phyloP scores from a whole-genome alignment of 1,140 invertebrate genomes.

The Drosophila nasuta region DNA sequence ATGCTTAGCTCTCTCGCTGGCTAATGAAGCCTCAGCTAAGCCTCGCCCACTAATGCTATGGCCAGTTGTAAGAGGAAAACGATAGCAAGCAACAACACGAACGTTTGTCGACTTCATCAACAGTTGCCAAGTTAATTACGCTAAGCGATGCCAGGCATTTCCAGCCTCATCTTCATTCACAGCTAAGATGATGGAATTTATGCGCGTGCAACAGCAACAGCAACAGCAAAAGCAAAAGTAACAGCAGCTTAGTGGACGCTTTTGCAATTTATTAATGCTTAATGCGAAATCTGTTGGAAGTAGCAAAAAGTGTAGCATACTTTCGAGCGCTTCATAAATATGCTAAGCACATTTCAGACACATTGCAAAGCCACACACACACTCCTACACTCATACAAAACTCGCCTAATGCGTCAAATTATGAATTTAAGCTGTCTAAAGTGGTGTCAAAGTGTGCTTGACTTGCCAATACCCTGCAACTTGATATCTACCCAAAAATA shows the following conservation, averaged over 20 bases:
- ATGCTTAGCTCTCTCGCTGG: constrained; percentile 50
- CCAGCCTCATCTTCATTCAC: constrained; percentile 32
- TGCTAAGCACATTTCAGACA: constrained; percentile 58
- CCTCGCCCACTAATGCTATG: constrained; percentile 21
- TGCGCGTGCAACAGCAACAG: constrained; percentile 1
- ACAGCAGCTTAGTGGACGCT: constrained; percentile 32
- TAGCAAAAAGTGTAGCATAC: constrained; percentile 64
- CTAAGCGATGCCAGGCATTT: constrained; percentile 69
- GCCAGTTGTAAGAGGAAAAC: constrained; percentile 10
- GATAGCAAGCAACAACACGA: not conserved
- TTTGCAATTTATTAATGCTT: constrained; percentile 67
- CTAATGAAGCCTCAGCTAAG: constrained; percentile 60
- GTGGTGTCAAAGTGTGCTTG: not conserved
- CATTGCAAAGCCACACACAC: constrained; percentile 13
- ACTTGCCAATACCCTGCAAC: constrained; percentile 11
- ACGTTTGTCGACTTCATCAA: constrained; percentile 60
- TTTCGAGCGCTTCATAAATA: constrained; percentile 64
- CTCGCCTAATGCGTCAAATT: constrained; percentile 23
- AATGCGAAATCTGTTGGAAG: constrained; percentile 61
- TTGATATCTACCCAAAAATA: not conserved
- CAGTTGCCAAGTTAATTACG: constrained; percentile 80
- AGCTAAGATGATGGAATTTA: constrained; percentile 33
- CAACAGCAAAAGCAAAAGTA: constrained; percentile 11
- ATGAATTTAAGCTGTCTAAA: constrained; percentile 24
- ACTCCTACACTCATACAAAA: constrained; percentile 1